phyloP scores from a whole-genome alignment of 2,888 invertebrate genomes.

The Acleris sparsana region DNA sequence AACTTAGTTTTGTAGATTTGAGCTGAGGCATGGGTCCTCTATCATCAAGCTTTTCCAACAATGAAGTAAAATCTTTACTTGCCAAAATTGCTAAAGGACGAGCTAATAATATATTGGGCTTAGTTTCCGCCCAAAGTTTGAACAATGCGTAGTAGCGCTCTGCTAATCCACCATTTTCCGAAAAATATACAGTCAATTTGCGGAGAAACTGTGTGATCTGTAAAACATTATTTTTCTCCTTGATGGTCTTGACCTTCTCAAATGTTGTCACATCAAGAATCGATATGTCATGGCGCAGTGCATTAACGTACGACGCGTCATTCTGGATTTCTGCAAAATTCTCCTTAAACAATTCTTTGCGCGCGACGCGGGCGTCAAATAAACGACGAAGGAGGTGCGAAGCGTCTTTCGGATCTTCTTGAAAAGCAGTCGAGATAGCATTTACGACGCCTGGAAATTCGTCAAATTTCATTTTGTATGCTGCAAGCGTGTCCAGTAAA shows the following conservation, averaged over 20 bases:
- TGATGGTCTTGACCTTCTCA: not conserved
- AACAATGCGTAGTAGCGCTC: constrained; percentile 5
- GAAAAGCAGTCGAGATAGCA: constrained; percentile 5
- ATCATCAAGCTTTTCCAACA: constrained; percentile 7
- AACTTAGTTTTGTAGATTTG: constrained; percentile 15
- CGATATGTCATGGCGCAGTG: constrained; percentile 22
- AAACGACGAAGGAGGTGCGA: constrained; percentile 5
- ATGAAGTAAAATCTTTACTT: not conserved
- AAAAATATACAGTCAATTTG: constrained; percentile 24
- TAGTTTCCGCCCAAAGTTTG: not conserved
- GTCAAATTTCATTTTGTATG: constrained; percentile 2
- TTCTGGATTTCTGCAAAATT: constrained; percentile 8
- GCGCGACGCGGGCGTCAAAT: constrained; percentile 12
- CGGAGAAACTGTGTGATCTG: constrained; percentile 1
- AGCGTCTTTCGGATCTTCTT: constrained; percentile 1
- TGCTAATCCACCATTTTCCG: constrained; percentile 18
- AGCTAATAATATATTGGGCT: constrained; percentile 8
- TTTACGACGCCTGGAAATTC: constrained; percentile 12
- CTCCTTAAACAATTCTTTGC: constrained; percentile 20
- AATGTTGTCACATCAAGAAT: constrained; percentile 6
- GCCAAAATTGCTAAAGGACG: constrained; percentile 13
- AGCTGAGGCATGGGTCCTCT: not conserved
- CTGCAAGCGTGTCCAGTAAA: constrained; percentile 4
- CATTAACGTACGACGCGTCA: constrained; percentile 22
- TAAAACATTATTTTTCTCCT: not conserved